These are phyloP conservation scores for Rotaria sp. DNA, from an alignment of 2,888 invertebrate genomes.

Conservation along the genomic window DNA sequence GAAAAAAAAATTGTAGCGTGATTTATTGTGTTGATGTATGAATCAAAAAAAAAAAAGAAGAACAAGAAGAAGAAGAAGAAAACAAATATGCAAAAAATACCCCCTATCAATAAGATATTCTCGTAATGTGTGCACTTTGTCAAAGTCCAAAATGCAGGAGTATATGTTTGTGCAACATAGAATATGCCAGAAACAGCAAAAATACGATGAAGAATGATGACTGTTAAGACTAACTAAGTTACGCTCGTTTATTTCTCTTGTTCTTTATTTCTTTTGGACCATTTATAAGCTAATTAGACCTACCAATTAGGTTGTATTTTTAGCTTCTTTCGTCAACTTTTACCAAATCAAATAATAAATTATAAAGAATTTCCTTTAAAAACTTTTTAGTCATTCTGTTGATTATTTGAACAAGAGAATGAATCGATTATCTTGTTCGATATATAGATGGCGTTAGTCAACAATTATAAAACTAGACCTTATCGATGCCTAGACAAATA, in stretches of 20 bases:
- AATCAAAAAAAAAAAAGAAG: background rate
- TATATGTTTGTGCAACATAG: background rate
- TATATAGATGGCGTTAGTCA: background rate
- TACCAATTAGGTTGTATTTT: background rate
- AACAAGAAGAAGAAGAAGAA: too few relatives aligned
- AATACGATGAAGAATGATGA: constrained; percentile 19
- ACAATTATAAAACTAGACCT: background rate
- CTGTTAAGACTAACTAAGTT: constrained; percentile 22
- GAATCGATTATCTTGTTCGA: background rate
- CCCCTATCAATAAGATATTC: background rate
- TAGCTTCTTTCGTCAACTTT: background rate
- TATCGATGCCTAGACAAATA: too few relatives aligned
- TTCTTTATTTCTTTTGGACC: background rate
- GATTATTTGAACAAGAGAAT: background rate
- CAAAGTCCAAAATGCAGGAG: background rate
- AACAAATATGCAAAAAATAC: background rate
- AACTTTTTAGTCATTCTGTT: background rate
- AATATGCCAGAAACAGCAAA: constrained; percentile 11
- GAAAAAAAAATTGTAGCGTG: background rate
- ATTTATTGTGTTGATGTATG: background rate
- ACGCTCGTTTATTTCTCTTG: background rate
- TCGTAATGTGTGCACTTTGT: background rate
- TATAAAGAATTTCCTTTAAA: background rate
- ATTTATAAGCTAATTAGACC: constrained; percentile 7
- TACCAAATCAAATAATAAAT: background rate